Evolutionary conservation across 2,113 vertebrate species (phyloP).

Genomic region (Muntiacus muntjak): DNA sequence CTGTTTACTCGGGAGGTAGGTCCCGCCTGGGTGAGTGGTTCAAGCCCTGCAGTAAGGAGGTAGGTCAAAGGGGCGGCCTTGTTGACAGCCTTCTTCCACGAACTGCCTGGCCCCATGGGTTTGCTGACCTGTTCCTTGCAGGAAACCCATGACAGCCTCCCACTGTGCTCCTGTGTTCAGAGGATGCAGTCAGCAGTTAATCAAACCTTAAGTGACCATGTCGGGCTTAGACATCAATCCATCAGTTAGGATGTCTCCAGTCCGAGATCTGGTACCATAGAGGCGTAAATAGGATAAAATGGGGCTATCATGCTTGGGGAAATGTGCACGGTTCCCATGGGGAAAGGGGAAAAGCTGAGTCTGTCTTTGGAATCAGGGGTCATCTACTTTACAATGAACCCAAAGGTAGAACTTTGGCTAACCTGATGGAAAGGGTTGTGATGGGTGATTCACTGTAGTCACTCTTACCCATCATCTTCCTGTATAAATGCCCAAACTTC

Average conservation of each 20-base stretch:
- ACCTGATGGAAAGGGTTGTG: background rate
- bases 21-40: background rate
- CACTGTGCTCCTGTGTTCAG: background rate
- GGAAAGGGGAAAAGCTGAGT: background rate
- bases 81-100: background rate
- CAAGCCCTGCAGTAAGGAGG: background rate
- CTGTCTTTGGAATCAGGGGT: background rate
- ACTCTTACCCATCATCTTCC: background rate
- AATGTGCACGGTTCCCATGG: background rate
- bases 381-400: background rate
- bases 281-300: background rate
- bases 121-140: background rate
- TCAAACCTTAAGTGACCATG: background rate
- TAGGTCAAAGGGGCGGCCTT: background rate
- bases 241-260: background rate
- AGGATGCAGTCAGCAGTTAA: background rate
- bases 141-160: background rate
- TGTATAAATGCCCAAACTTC: background rate
- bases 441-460: background rate
- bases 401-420: background rate
- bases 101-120: background rate
- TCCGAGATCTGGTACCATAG: background rate
- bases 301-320: background rate
- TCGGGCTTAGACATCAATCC: background rate
- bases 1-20: conserved; percentile 98